Percentiles rank a stretch among this genome's conserved stretches.
Evolutionary conservation across 1,140 invertebrate species (phyloP).

Genomic region (Drosophila albomicans): DNA sequence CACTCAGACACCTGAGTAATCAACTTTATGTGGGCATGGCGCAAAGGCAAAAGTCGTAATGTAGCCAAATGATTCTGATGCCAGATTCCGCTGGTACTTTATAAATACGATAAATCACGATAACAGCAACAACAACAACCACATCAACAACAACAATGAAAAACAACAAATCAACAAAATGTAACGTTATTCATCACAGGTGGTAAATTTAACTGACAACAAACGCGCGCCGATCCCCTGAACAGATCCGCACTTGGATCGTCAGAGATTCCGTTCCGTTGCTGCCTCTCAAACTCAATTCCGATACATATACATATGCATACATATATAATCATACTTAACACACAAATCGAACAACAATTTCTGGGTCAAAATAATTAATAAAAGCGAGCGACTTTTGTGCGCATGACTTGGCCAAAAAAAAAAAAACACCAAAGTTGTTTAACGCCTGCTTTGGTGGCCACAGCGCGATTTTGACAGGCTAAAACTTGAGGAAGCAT

Average conservation of each 20-base stretch:
- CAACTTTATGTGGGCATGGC: constrained; percentile 78
- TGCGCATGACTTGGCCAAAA: constrained; percentile 71
- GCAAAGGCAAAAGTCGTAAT: constrained; percentile 27
- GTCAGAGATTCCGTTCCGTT: constrained; percentile 43
- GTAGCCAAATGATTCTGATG: constrained; percentile 53
- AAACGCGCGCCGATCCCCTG: constrained; percentile 67
- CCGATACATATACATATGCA: background rate
- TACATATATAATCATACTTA: constrained; percentile 44
- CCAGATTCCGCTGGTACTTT: constrained; percentile 52
- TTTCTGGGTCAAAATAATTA: constrained; percentile 82
- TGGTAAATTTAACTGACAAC: constrained; percentile 82
- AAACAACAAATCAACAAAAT: constrained; percentile 64
- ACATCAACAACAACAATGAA: constrained; percentile 18
- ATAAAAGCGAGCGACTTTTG: constrained; percentile 67
- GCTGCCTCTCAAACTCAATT: background rate
- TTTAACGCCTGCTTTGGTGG: constrained; percentile 26
- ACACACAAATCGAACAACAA: constrained; percentile 48
- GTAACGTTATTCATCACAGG: constrained; percentile 83
- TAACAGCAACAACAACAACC: constrained; percentile 34
- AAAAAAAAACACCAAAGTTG: background rate
- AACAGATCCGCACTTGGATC: constrained; percentile 30
- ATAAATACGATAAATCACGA: constrained; percentile 74
- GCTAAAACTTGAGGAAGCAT: constrained; percentile 35
- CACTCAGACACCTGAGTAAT: constrained; percentile 78
- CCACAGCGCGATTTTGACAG: constrained; percentile 26